Evolutionary conservation across 2,797 vertebrate genomes (phyloP).

Genomic region (Ispidina picta): DNA sequence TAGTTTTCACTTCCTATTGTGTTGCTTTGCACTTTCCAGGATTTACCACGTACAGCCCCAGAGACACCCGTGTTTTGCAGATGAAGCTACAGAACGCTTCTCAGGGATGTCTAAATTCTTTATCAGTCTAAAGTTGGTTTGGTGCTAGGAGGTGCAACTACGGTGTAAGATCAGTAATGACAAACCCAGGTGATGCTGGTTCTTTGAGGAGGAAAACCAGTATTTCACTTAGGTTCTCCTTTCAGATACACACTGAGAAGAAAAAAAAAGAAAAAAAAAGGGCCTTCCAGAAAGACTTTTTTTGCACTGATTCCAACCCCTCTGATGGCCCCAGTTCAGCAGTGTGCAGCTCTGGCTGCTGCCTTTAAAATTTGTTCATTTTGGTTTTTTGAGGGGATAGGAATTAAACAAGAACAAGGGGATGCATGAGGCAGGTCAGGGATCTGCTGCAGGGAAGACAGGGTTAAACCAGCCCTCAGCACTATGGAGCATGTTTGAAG

Average conservation of each 20-base stretch:
- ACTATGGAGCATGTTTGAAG: conserved; percentile 60
- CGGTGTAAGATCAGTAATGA: neutral
- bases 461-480: conserved; percentile 74
- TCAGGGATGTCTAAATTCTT: neutral
- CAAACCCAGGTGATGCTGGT: neutral
- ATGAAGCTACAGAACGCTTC: neutral
- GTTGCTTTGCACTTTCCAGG: conserved; percentile 29
- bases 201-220: neutral
- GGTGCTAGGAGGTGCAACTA: neutral
- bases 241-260: neutral
- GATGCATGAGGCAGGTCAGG: neutral
- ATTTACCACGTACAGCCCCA: neutral
- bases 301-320: neutral
- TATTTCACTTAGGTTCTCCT: neutral
- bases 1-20: conserved; percentile 56
- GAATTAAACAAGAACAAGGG: neutral
- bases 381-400: neutral
- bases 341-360: neutral
- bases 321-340: neutral
- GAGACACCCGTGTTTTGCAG: conserved; percentile 14
- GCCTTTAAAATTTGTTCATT: neutral
- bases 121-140: neutral
- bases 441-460: conserved; percentile 43
- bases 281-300: neutral
- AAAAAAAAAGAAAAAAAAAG: neutral